A percentile compares a stretch with the other conserved stretches of the same genome.
phyloP scores from a whole-genome alignment of 2,113 vertebrate genomes.

The Rhea pennata region DNA sequence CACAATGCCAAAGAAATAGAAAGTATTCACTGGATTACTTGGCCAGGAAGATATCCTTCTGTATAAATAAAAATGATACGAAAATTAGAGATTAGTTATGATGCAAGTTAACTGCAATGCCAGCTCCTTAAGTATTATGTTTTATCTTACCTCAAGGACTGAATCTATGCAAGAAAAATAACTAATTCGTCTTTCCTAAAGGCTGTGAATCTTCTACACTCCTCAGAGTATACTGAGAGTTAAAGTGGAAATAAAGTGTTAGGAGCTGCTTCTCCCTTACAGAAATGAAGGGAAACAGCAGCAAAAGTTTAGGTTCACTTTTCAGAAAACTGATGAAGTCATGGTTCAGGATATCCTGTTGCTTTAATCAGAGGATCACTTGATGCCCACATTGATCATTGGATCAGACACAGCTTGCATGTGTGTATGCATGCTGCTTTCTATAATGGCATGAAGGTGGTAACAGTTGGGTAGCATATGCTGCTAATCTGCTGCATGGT shows the following conservation, averaged over 20 bases:
- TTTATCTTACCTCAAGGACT: neutral
- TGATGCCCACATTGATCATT: neutral
- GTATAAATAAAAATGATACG: neutral
- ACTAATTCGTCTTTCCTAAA: neutral
- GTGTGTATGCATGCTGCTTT: neutral
- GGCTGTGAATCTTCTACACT: neutral
- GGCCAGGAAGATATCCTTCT: neutral
- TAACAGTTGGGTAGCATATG: conserved; percentile 41
- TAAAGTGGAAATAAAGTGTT: neutral
- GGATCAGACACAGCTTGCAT: conserved; percentile 13
- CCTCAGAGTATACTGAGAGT: neutral
- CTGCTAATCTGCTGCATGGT: conserved; percentile 29
- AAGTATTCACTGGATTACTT: neutral
- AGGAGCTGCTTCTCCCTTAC: neutral
- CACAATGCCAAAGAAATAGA: neutral
- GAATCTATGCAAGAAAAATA: neutral
- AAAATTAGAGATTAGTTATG: neutral
- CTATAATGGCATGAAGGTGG: neutral
- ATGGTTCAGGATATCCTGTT: neutral
- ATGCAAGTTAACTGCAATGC: neutral
- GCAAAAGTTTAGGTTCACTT: neutral
- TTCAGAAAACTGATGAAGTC: neutral
- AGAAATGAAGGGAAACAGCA: neutral
- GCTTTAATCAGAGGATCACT: neutral
- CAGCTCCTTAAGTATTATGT: neutral